Conservation (phyloP, 1,140 invertebrate genomes). For the Bombus turneri region DNA sequence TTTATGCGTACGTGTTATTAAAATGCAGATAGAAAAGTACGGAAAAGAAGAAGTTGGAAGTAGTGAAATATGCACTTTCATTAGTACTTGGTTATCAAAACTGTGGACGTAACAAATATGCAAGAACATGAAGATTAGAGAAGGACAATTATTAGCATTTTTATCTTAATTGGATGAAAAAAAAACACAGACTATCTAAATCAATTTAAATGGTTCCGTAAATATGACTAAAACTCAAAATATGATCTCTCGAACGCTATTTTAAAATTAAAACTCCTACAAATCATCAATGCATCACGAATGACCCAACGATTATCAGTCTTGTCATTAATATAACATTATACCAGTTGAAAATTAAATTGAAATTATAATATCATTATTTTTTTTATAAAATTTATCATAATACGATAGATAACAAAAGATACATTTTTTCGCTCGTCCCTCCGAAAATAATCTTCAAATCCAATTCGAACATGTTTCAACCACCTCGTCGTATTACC, state of each 20-base stretch:
- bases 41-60: not conserved
- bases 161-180: not conserved
- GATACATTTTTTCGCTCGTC: not conserved
- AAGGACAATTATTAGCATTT: not conserved
- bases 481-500: too few relatives aligned
- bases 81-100: not conserved
- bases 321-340: not conserved
- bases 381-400: too few relatives aligned
- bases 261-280: not conserved
- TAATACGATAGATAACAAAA: not conserved
- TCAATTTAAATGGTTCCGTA: too few relatives aligned
- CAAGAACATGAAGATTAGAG: not conserved
- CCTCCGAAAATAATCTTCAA: not conserved
- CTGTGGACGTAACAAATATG: not conserved
- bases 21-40: not conserved
- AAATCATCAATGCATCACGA: not conserved
- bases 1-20: not conserved
- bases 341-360: not conserved
- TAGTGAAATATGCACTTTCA: not conserved
- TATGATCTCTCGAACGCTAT: too few relatives aligned
- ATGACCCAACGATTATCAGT: not conserved
- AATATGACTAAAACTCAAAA: too few relatives aligned
- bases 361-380: too few relatives aligned
- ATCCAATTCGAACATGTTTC: not conserved
- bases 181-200: too few relatives aligned